These are phyloP conservation scores for Spea hammondii DNA, from an alignment of 2,797 vertebrate species.

Conservation along the genomic window DNA sequence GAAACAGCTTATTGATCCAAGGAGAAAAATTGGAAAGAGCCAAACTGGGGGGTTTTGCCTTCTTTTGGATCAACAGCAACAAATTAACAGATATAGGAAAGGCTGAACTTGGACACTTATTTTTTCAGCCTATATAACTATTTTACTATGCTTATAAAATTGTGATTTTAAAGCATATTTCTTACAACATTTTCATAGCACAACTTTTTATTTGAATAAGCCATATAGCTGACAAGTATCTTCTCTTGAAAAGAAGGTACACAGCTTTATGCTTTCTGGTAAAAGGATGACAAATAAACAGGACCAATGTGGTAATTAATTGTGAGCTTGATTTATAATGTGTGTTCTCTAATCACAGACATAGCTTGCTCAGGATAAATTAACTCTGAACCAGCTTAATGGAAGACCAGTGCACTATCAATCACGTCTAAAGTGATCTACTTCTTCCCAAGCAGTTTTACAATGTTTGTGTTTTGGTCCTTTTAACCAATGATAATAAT, in stretches of 20 bases:
- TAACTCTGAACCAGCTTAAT: conserved; percentile 4
- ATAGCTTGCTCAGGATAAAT: conserved; percentile 6
- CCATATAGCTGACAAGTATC: not conserved
- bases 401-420: conserved; percentile 3
- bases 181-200: too few relatives aligned
- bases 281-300: not conserved
- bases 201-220: too few relatives aligned
- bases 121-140: too few relatives aligned
- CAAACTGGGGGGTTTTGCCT: too few relatives aligned
- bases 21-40: too few relatives aligned
- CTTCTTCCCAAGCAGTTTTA: not conserved
- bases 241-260: not conserved
- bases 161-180: too few relatives aligned
- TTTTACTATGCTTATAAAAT: too few relatives aligned
- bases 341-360: conserved; percentile 13
- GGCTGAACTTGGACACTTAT: too few relatives aligned
- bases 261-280: not conserved
- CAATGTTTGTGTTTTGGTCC: not conserved
- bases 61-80: too few relatives aligned
- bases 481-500: too few relatives aligned
- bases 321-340: conserved; percentile 24
- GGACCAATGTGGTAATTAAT: conserved; percentile 16
- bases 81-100: too few relatives aligned
- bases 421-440: conserved; percentile 5
- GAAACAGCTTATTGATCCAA: too few relatives aligned